Base-by-base conservation (phyloP, 2,888 invertebrate species). In the Entomobrya proxima region DNA sequence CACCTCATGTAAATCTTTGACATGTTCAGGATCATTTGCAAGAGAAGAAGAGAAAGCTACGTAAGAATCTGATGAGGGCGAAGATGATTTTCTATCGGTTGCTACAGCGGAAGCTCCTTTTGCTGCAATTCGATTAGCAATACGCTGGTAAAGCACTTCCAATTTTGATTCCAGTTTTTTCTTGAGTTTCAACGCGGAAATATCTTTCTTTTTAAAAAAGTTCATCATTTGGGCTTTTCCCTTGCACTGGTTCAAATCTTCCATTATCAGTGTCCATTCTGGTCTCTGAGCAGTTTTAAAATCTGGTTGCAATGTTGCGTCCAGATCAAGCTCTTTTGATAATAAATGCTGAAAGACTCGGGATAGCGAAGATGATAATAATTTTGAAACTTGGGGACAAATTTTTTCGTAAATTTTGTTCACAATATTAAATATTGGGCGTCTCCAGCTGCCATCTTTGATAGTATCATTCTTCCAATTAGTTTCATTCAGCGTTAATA, bases 371-470 rank as follows among this genome's bases (percentile, higher is more conserved):
- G 75, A 61, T 0, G 82, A 35, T 2, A 82, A 7, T 47, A 47
- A 67, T 18, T 82, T 76, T 35, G 75, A 21, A 37, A 82, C 64
- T 64, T 82, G 82, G 6, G 82, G 82, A 24, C 82, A 82, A 0
- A 32, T 55, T 18, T 75, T 82, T 47, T 58, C 76, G 37, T 64
- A 82, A 35, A 82, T 52, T 30, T 32, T 64, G 37, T 61, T 76
- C 7, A 75, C 18, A 15, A 50, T 4, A 1, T 75, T 47, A 0
- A 82, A 15, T 52, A 82, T 82, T 13, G 75, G 64, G 1, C 47
- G 50, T 37, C 82, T 47, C 82, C 82, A 82, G 21, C 82, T 75
- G 24, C 82, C 82, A 13, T 64, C 75, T 21, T 61, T 64, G 50
- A 82, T 11, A 11, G 47, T 24, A 0, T 21, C 50, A 24, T 27